Conservation (phyloP, 2,113 vertebrate genomes). For the Eupsittula cactorum region DNA sequence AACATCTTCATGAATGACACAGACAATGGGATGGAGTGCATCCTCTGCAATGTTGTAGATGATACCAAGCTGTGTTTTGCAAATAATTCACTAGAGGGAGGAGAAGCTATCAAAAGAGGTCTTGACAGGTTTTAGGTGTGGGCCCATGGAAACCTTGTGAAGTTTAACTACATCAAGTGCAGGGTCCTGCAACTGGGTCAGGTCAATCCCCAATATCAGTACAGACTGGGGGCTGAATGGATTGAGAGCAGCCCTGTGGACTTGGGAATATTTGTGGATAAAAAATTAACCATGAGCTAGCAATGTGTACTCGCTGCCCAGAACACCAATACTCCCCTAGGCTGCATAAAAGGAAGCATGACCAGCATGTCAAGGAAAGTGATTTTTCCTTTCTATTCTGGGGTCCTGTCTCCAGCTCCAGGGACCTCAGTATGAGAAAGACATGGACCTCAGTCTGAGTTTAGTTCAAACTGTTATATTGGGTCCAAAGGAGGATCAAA, state of each 20-base stretch:
- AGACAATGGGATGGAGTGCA: background rate
- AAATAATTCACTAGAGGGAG: background rate
- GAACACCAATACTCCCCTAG: background rate
- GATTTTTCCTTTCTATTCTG: background rate
- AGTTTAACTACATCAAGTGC: background rate
- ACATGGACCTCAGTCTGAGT: background rate
- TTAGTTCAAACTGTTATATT: background rate
- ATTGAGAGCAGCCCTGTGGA: background rate
- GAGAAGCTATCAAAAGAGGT: background rate
- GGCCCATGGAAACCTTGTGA: background rate
- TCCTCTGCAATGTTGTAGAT: background rate
- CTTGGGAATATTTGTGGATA: background rate
- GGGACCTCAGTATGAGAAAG: background rate
- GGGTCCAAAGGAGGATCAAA: background rate
- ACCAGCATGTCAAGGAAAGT: background rate
- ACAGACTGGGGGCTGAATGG: background rate
- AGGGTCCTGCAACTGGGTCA: background rate
- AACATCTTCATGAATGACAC: background rate
- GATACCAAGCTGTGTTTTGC: background rate
- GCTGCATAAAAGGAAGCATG: rapidly evolving
- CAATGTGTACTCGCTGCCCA: background rate
- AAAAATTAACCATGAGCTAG: background rate
- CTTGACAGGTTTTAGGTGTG: background rate
- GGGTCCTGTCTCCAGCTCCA: background rate
- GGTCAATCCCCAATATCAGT: background rate